phyloP scores from a whole-genome alignment of 2,797 vertebrate species.

The Atherinosoma microstoma region DNA sequence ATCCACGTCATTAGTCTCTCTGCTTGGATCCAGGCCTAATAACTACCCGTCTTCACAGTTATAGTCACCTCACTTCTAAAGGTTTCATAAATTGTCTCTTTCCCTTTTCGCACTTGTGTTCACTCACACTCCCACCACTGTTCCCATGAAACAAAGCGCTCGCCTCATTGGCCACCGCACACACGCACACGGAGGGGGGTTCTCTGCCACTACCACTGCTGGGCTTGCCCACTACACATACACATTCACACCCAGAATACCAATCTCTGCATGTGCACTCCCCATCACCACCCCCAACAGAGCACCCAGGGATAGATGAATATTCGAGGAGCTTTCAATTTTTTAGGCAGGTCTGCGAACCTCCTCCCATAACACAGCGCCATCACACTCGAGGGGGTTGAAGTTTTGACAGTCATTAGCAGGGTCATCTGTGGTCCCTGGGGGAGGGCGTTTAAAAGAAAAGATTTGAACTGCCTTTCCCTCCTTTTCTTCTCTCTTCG shows the following conservation, averaged over 20 bases:
- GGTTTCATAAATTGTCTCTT: slow-evolving; percentile 68
- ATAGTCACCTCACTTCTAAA: slow-evolving; percentile 60
- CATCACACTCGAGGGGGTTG: slow-evolving; percentile 71
- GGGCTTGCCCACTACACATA: slow-evolving; percentile 65
- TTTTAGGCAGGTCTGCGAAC: slow-evolving; percentile 77
- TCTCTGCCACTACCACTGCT: slow-evolving; percentile 50
- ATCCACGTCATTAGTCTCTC: slow-evolving; percentile 68
- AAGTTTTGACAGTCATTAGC: slow-evolving; percentile 76
- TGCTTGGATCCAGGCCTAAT: slow-evolving; percentile 66
- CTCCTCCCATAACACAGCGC: slow-evolving; percentile 60
- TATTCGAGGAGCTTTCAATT: slow-evolving; percentile 79
- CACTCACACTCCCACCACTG: slow-evolving; percentile 47
- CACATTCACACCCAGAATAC: slow-evolving; percentile 57
- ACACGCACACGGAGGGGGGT: slow-evolving; percentile 35
- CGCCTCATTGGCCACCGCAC: slow-evolving; percentile 72
- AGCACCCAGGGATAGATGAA: slow-evolving; percentile 71
- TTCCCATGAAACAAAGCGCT: slow-evolving; percentile 56
- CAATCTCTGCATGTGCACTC: slow-evolving; percentile 56
- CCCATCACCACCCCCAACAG: slow-evolving; percentile 54
- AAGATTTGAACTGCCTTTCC: slow-evolving; percentile 71
- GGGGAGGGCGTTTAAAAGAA: slow-evolving; percentile 71
- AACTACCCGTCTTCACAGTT: slow-evolving; percentile 45
- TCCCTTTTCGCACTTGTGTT: slow-evolving; percentile 38
- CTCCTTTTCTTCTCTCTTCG: slow-evolving; percentile 48
- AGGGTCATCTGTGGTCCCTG: slow-evolving; percentile 76